phyloP scores from a whole-genome alignment of 2,797 vertebrate species.

The Sternarchorhynchus goeldii region DNA sequence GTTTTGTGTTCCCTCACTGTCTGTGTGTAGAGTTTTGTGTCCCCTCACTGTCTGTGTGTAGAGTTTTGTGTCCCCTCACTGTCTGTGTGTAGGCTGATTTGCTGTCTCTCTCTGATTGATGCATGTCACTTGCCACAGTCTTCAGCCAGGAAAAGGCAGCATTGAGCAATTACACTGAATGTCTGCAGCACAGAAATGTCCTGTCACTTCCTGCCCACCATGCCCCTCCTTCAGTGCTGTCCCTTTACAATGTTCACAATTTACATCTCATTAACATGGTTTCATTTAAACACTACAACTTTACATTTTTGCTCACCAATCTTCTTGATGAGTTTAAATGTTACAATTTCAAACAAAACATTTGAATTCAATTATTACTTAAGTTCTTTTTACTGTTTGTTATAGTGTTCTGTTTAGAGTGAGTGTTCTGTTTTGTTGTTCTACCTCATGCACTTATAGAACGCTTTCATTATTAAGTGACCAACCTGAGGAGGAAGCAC shows the following conservation, averaged over 20 bases:
- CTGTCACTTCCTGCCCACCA: constrained; percentile 52
- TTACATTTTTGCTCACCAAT: no score
- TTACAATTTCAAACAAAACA: no score
- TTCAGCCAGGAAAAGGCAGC: constrained; percentile 68
- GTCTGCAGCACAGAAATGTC: constrained; percentile 36
- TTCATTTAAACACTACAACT: not conserved
- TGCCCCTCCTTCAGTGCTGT: constrained; percentile 16
- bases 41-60: constrained; percentile 5
- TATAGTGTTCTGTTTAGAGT: no score
- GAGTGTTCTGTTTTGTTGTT: no score
- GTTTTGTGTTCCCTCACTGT: no score
- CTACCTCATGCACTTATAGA: no score
- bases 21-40: no score
- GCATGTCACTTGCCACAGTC: constrained; percentile 36
- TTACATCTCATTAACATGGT: not conserved
- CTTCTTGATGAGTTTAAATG: no score
- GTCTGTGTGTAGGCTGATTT: constrained; percentile 7
- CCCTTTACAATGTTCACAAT: not conserved
- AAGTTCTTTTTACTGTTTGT: no score
- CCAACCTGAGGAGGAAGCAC: constrained; percentile 69
- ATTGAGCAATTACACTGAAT: constrained; percentile 71
- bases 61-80: constrained; percentile 66
- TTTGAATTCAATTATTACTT: no score
- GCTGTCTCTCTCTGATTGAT: constrained; percentile 42
- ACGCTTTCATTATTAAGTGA: no score